phyloP scores from a whole-genome alignment of 2,113 vertebrate genomes.

The Vicugna pacos region DNA sequence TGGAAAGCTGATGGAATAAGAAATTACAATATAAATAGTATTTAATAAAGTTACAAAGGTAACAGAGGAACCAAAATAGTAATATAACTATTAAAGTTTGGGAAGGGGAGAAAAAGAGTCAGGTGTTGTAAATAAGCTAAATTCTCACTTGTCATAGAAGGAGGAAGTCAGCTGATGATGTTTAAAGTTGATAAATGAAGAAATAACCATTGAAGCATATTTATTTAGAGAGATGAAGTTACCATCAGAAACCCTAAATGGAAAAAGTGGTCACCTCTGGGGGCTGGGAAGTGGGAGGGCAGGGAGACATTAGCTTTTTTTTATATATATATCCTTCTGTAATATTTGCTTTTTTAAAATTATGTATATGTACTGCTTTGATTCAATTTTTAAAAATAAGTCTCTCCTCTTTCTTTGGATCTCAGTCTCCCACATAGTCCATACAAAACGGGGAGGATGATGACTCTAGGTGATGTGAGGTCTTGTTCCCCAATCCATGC shows the following conservation, averaged over 20 bases:
- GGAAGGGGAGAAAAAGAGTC: background rate
- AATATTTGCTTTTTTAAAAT: background rate
- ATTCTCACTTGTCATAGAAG: slow-evolving; percentile 45
- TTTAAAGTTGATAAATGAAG: slow-evolving; percentile 51
- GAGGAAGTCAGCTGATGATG: background rate
- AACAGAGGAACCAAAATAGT: slow-evolving; percentile 19
- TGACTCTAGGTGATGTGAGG: background rate
- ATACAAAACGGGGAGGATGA: background rate
- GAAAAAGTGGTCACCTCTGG: background rate
- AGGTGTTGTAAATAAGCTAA: slow-evolving; percentile 43
- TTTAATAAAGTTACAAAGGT: slow-evolving; percentile 53
- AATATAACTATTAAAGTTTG: slow-evolving; percentile 31
- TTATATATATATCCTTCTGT: background rate
- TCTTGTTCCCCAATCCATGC: slow-evolving; percentile 1
- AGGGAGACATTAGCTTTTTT: background rate
- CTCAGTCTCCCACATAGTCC: background rate
- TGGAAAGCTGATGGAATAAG: background rate
- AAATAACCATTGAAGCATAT: background rate
- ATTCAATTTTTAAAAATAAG: slow-evolving; percentile 48
- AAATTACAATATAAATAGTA: slow-evolving; percentile 46
- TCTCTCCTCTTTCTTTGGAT: slow-evolving; percentile 46
- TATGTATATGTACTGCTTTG: slow-evolving; percentile 12
- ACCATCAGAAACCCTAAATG: slow-evolving; percentile 50
- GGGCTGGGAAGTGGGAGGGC: background rate
- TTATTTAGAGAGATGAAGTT: slow-evolving; percentile 38